A percentile compares a stretch with the other conserved stretches of the same genome.
Conservation (phyloP, 2,888 invertebrate genomes). For the Trilocha varians region DNA sequence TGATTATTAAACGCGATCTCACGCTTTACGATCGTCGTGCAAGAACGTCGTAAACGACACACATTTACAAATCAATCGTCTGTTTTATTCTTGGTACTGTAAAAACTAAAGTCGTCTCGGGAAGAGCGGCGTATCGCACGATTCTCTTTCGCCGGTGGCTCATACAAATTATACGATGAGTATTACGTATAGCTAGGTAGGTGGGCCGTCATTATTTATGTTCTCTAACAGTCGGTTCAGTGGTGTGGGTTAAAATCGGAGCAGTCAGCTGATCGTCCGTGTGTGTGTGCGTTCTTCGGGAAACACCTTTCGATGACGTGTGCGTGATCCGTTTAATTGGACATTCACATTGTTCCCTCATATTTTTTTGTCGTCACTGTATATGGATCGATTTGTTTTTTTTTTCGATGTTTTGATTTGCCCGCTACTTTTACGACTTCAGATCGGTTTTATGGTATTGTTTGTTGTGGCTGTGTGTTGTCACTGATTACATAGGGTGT, state of each 20-base stretch:
- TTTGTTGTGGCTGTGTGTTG: too few relatives aligned
- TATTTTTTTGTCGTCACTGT: conserved; percentile 32
- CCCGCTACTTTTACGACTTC: not conserved
- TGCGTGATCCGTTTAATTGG: conserved; percentile 70
- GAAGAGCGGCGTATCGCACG: conserved; percentile 58
- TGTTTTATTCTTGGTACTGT: conserved; percentile 48
- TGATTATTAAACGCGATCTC: conserved; percentile 66
- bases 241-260: conserved; percentile 73
- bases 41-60: conserved; percentile 48
- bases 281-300: conserved; percentile 69
- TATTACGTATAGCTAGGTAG: conserved; percentile 70
- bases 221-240: conserved; percentile 67
- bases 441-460: not conserved
- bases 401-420: not conserved
- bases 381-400: not conserved
- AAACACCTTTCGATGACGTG: conserved; percentile 74
- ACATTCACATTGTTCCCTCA: conserved; percentile 67
- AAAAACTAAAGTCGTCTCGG: conserved; percentile 53
- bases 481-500: too few relatives aligned
- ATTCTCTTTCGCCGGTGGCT: conserved; percentile 54
- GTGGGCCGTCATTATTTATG: conserved; percentile 73
- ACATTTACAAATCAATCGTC: conserved; percentile 32
- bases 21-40: conserved; percentile 29
- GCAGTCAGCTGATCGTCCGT: conserved; percentile 67
- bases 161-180: conserved; percentile 69